A percentile compares a stretch with the other conserved stretches of the same genome.
phyloP scores from a whole-genome alignment of 2,113 vertebrate species.

The Benitochromis conjunctus region DNA sequence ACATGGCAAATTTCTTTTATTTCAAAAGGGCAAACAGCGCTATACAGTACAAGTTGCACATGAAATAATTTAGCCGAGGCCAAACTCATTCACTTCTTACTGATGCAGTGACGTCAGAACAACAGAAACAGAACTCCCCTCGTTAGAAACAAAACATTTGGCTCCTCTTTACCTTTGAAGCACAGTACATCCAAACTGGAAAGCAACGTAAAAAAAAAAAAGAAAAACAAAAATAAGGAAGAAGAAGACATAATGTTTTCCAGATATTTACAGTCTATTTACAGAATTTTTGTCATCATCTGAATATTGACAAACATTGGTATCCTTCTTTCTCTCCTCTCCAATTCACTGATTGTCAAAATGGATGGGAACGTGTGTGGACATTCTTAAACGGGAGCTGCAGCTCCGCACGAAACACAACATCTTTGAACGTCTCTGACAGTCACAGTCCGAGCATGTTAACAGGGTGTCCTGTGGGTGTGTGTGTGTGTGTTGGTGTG shows the following conservation, averaged over 20 bases:
- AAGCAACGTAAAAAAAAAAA: constrained; percentile 69
- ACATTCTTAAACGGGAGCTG: constrained; percentile 61
- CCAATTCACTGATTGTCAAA: constrained; percentile 73
- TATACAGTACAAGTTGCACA: constrained; percentile 74
- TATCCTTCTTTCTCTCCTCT: constrained; percentile 63
- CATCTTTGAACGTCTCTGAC: constrained; percentile 17
- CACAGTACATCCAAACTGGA: constrained; percentile 72
- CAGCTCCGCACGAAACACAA: constrained; percentile 40
- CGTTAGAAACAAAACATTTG: constrained; percentile 63
- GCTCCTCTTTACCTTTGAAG: constrained; percentile 60
- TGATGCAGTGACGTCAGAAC: constrained; percentile 68
- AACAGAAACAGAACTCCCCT: constrained; percentile 59
- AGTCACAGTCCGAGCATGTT: constrained; percentile 28
- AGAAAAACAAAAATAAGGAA: constrained; percentile 44
- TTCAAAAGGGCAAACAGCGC: constrained; percentile 73
- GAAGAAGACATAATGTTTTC: constrained; percentile 66
- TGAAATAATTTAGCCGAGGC: constrained; percentile 71
- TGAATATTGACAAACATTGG: constrained; percentile 65
- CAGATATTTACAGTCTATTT: constrained; percentile 73
- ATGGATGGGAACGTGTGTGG: constrained; percentile 69
- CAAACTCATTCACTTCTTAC: constrained; percentile 67
- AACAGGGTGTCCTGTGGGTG: constrained; percentile 39
- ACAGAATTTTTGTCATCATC: constrained; percentile 62
- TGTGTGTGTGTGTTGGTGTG: not conserved
- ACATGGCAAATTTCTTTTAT: constrained; percentile 70